Evolutionary conservation across 1,140 invertebrate genomes (phyloP).

Genomic region (Drosophila bocqueti): DNA sequence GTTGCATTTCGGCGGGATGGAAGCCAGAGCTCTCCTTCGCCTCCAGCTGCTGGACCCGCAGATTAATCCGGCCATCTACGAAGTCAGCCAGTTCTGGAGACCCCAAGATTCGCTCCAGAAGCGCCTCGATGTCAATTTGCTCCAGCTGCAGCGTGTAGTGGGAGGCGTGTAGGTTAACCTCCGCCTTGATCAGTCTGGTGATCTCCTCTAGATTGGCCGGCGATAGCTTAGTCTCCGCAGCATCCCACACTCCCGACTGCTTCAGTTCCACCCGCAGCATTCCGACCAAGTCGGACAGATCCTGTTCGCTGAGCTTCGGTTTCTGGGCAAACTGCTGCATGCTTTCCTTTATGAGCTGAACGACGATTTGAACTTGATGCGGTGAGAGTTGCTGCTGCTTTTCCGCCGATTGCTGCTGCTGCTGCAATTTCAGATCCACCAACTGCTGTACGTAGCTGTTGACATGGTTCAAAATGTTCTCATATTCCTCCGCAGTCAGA

Average conservation of each 20-base stretch:
- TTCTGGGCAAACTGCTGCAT: conserved; percentile 39
- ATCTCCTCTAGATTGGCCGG: conserved; percentile 84
- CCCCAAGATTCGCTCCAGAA: conserved; percentile 61
- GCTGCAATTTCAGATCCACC: conserved; percentile 68
- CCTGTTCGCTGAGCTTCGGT: conserved; percentile 47
- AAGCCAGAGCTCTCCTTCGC: conserved; percentile 42
- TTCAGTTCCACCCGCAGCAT: conserved; percentile 56
- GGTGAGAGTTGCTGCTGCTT: conserved; percentile 51
- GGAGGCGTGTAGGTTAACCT: conserved; percentile 63
- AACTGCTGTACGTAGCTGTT: conserved; percentile 81
- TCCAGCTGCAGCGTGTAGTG: conserved; percentile 83
- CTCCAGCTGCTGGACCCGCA: conserved; percentile 26
- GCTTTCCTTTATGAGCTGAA: conserved; percentile 66
- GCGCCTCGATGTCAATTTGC: conserved; percentile 57
- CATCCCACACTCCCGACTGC: conserved; percentile 40
- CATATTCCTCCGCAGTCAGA: conserved; percentile 74
- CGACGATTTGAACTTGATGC: conserved; percentile 64
- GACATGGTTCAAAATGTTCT: conserved; percentile 81
- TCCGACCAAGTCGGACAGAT: conserved; percentile 49
- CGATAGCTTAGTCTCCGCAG: conserved; percentile 52
- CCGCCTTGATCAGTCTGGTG: conserved; percentile 68
- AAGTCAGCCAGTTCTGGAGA: conserved; percentile 54
- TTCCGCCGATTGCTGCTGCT: conserved; percentile 46
- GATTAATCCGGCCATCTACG: conserved; percentile 60
- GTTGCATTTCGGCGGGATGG: conserved; percentile 61